A percentile compares a stretch with the other conserved stretches of the same genome.
phyloP scores from a whole-genome alignment of 2,888 invertebrate species.

The Amphimallon solstitiale region DNA sequence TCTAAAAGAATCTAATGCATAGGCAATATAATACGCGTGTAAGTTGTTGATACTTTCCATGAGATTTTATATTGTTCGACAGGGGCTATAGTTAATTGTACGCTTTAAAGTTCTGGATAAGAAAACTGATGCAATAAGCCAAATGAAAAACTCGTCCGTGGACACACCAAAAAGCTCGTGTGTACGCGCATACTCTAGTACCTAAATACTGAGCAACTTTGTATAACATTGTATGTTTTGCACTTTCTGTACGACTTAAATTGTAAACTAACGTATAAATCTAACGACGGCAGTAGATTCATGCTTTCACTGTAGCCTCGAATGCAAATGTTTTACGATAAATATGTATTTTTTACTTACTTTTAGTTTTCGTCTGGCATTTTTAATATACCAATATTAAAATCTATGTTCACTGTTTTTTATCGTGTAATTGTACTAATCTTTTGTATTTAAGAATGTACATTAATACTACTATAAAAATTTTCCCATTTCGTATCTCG shows the following conservation, averaged over 20 bases:
- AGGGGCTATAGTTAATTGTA: slow-evolving; percentile 50
- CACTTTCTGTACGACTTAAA: slow-evolving; percentile 16
- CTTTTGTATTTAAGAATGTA: no score
- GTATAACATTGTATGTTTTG: slow-evolving; percentile 19
- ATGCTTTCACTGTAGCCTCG: slow-evolving; percentile 11
- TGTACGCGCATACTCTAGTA: slow-evolving; percentile 41
- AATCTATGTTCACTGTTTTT: background rate
- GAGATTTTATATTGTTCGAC: slow-evolving; percentile 43
- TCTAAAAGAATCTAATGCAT: slow-evolving; percentile 92
- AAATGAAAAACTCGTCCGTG: slow-evolving; percentile 25
- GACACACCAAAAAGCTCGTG: slow-evolving; percentile 33
- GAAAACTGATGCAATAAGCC: background rate
- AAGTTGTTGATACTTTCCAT: slow-evolving; percentile 47
- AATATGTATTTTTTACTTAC: background rate
- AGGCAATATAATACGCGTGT: slow-evolving; percentile 55
- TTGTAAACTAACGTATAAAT: background rate
- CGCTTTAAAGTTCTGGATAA: slow-evolving; percentile 47
- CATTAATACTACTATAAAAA: no score
- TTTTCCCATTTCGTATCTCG: no score
- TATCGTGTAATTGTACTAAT: no score
- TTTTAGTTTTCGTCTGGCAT: background rate
- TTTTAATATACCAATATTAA: slow-evolving; percentile 6
- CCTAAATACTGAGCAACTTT: slow-evolving; percentile 28
- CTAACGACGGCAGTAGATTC: slow-evolving; percentile 1
- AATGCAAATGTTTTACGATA: background rate